Conservation (phyloP, 53 echinoderm and acorn worm species). For the Apostichopus leukothele region DNA sequence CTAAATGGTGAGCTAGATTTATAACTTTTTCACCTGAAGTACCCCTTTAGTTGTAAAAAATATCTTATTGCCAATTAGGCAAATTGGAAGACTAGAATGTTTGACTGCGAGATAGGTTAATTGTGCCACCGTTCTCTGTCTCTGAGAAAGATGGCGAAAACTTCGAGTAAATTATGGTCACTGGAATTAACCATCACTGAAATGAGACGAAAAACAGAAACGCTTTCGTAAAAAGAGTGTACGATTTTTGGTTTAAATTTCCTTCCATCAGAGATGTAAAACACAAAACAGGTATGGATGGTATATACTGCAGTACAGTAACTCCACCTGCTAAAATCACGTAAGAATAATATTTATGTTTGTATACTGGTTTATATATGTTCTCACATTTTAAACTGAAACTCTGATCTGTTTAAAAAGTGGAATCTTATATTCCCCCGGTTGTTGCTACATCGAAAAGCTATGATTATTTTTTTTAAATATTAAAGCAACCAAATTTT, state of each 20-base stretch:
- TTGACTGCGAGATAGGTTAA: slow-evolving; percentile 30
- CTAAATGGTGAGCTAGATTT: slow-evolving; percentile 24
- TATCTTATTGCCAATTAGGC: slow-evolving; percentile 48
- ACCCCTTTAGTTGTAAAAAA: slow-evolving; percentile 48
- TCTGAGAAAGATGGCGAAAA: not conserved
- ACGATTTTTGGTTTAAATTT: not conserved
- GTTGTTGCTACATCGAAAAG: not conserved
- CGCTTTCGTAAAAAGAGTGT: not conserved
- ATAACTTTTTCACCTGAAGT: slow-evolving; percentile 16
- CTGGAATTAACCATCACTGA: too few species aligned
- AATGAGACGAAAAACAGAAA: not conserved
- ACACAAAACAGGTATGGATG: too few species aligned
- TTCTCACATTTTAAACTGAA: too few species aligned
- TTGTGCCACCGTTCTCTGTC: slow-evolving; percentile 19
- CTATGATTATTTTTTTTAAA: not conserved
- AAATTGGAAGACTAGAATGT: slow-evolving; percentile 32
- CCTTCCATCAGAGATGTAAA: not conserved
- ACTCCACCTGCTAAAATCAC: too few species aligned
- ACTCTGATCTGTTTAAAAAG: too few species aligned
- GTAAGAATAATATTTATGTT: too few species aligned
- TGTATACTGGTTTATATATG: too few species aligned
- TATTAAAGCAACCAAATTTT: too few species aligned
- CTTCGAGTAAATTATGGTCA: too few species aligned
- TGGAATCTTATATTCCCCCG: not conserved
- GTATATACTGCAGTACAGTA: too few species aligned